phyloP scores from a whole-genome alignment of 2,888 invertebrate species.

The Oligia strigilis region DNA sequence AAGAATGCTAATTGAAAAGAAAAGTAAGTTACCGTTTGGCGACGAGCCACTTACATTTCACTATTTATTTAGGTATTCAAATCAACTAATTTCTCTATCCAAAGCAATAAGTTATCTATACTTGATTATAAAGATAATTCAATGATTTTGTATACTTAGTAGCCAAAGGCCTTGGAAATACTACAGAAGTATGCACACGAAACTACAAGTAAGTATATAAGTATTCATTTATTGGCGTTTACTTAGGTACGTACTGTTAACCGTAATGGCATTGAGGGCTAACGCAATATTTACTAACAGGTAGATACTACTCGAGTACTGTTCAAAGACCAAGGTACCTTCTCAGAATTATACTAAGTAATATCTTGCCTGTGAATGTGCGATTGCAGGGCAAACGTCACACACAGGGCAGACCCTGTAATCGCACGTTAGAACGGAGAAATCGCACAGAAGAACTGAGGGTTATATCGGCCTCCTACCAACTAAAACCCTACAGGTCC shows the following conservation, averaged over 20 bases:
- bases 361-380: neutral
- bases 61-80: slow-evolving; percentile 13
- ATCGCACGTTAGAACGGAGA: neutral
- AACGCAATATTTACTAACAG: slow-evolving; percentile 43
- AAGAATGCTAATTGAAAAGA: slow-evolving; percentile 36
- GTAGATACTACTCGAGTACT: neutral
- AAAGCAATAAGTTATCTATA: neutral
- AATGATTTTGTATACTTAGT: slow-evolving; percentile 1
- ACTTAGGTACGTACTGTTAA: slow-evolving; percentile 15
- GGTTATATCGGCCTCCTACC: too few relatives aligned
- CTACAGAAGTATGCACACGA: slow-evolving; percentile 29
- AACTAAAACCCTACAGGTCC: too few relatives aligned
- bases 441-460: too few relatives aligned
- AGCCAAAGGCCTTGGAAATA: slow-evolving; percentile 31
- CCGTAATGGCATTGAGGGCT: slow-evolving; percentile 36
- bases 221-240: slow-evolving; percentile 16
- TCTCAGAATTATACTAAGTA: neutral
- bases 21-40: slow-evolving; percentile 33
- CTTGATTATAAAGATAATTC: slow-evolving; percentile 7
- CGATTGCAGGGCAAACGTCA: neutral
- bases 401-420: neutral
- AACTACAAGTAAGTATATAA: slow-evolving; percentile 7
- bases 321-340: slow-evolving; percentile 15
- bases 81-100: slow-evolving; percentile 20
- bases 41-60: slow-evolving; percentile 21